Conservation (phyloP, 2,888 invertebrate genomes). For the Phyllotreta cruciferae region DNA sequence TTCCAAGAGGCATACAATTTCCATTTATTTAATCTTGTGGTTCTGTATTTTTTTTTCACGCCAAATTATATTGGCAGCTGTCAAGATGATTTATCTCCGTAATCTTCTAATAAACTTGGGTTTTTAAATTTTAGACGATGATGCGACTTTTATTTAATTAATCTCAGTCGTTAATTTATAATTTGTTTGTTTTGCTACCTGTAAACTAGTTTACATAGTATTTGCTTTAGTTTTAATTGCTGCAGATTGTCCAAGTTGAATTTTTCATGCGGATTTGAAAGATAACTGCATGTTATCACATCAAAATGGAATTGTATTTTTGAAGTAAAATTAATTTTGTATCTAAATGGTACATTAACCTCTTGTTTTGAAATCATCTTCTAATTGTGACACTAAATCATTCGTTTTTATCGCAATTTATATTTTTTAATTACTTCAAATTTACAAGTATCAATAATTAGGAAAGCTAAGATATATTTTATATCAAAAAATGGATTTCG, state of each 20-base stretch:
- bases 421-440: neutral
- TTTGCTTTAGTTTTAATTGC: too few relatives aligned
- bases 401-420: constrained; percentile 1
- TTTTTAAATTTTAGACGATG: too few relatives aligned
- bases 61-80: constrained; percentile 11
- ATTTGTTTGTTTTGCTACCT: neutral
- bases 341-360: constrained; percentile 9
- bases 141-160: too few relatives aligned
- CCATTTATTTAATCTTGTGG: neutral
- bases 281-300: constrained; percentile 15
- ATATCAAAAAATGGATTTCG: too few relatives aligned
- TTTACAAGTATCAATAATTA: neutral
- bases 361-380: constrained; percentile 5
- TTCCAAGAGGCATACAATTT: neutral
- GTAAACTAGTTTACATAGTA: too few relatives aligned
- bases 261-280: constrained; percentile 2
- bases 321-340: constrained; percentile 8
- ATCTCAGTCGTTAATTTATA: neutral
- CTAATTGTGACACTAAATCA: neutral
- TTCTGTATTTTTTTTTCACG: neutral
- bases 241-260: neutral
- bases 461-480: too few relatives aligned
- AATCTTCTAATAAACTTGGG: neutral
- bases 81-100: neutral
- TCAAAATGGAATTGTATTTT: constrained; percentile 9